Conservation (phyloP, 2,797 vertebrate species). For the Channa striata region DNA sequence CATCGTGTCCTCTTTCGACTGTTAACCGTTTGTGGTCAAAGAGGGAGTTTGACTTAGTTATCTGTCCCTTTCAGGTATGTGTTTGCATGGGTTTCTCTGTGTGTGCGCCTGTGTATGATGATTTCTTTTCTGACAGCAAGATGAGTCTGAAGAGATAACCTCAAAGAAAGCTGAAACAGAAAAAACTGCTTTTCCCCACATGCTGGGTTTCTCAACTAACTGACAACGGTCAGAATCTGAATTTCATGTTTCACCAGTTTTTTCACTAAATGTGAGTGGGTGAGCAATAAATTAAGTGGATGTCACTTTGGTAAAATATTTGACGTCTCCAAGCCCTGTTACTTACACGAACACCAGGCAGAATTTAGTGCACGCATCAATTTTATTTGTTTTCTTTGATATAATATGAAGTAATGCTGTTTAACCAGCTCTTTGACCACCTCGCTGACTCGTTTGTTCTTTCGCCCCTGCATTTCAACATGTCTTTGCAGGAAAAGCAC, state of each 20-base stretch:
- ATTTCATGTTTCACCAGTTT: slow-evolving; percentile 40
- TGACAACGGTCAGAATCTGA: slow-evolving; percentile 50
- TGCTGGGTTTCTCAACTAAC: slow-evolving; percentile 64
- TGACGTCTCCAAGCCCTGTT: background rate
- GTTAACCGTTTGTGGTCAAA: slow-evolving; percentile 86
- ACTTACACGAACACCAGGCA: slow-evolving; percentile 3
- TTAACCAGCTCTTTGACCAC: background rate
- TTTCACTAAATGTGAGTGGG: slow-evolving; percentile 2
- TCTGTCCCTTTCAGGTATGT: slow-evolving; percentile 81
- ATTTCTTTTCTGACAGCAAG: slow-evolving; percentile 58
- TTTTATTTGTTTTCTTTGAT: background rate
- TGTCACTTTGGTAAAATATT: background rate
- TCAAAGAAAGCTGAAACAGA: slow-evolving; percentile 44
- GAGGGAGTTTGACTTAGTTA: slow-evolving; percentile 74
- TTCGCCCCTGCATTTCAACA: background rate
- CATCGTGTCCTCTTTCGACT: slow-evolving; percentile 79
- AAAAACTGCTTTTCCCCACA: slow-evolving; percentile 59
- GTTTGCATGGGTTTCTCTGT: slow-evolving; percentile 31
- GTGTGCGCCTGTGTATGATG: slow-evolving; percentile 20
- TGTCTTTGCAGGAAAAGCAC: slow-evolving; percentile 19
- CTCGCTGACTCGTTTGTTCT: too few relatives aligned
- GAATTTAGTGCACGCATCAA: background rate
- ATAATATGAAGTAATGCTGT: background rate
- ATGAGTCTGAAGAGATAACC: slow-evolving; percentile 66
- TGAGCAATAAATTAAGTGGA: background rate